These are phyloP conservation scores for Sebastes dallii DNA, from an alignment of 2,797 vertebrate species.

Conservation along the genomic window DNA sequence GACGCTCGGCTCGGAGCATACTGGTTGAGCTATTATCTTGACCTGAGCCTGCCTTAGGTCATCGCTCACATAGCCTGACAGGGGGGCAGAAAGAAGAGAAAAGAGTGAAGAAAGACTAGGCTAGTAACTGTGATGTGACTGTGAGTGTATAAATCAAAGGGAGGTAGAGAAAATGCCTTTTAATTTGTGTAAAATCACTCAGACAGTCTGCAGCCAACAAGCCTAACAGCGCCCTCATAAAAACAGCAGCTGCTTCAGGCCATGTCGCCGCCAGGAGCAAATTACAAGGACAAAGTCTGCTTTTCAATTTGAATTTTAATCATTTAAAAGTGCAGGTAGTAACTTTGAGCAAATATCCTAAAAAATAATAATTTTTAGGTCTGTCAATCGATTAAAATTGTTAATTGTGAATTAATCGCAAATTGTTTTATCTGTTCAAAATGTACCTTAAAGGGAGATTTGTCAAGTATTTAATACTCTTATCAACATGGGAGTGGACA, in stretches of 20 bases:
- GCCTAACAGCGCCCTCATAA: neutral
- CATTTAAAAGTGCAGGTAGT: neutral
- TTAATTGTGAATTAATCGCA: too few relatives aligned
- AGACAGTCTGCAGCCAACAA: neutral
- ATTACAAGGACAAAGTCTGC: neutral
- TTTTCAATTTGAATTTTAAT: neutral
- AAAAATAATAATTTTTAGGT: neutral
- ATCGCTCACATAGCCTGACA: constrained; percentile 65
- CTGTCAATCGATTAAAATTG: too few relatives aligned
- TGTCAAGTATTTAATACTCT: too few relatives aligned
- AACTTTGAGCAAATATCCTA: neutral
- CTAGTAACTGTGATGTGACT: neutral
- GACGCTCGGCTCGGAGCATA: constrained; percentile 67
- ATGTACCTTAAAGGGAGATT: too few relatives aligned
- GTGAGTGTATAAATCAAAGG: neutral
- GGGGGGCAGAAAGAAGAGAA: neutral
- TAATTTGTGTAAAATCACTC: neutral
- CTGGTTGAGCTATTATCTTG: constrained; percentile 71
- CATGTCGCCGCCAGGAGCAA: neutral
- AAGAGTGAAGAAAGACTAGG: neutral
- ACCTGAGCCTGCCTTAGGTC: constrained; percentile 81
- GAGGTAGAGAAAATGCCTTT: neutral
- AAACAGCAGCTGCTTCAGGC: neutral
- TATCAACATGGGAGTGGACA: too few relatives aligned
- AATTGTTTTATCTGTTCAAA: too few relatives aligned